Percentiles rank a stretch among this genome's conserved stretches.
These are phyloP conservation scores for Morpho achilles DNA, from an alignment of 2,888 invertebrate species.

Conservation along the genomic window DNA sequence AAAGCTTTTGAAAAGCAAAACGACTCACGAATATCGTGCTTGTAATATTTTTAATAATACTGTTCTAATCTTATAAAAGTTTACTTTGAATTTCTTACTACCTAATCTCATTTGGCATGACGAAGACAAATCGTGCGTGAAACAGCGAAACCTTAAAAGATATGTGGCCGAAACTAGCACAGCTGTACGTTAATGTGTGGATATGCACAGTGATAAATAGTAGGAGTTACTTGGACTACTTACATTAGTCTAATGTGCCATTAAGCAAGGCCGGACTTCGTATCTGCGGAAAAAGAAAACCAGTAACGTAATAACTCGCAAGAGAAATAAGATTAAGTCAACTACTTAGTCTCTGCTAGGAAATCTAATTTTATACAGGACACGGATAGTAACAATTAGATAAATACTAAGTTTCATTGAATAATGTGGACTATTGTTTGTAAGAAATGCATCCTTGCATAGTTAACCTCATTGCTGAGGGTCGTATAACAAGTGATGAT, in stretches of 20 bases:
- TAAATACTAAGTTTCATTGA: too few relatives aligned
- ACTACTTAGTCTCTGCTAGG: too few relatives aligned
- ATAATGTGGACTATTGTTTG: too few relatives aligned
- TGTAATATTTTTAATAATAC: too few relatives aligned
- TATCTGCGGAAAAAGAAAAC: neutral
- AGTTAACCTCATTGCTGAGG: too few relatives aligned
- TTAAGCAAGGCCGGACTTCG: neutral
- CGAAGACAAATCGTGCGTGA: conserved; percentile 43
- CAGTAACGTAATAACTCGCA: neutral
- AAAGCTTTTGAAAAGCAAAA: too few relatives aligned
- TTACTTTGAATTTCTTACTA: conserved; percentile 1
- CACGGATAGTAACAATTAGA: too few relatives aligned
- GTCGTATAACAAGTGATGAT: too few relatives aligned
- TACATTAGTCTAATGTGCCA: conserved; percentile 16
- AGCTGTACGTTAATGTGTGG: conserved; percentile 2
- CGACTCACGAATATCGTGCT: too few relatives aligned
- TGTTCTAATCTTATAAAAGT: neutral
- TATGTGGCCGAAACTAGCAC: conserved; percentile 10
- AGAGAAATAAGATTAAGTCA: neutral
- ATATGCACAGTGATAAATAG: conserved; percentile 18
- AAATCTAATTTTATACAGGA: too few relatives aligned
- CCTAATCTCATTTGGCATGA: conserved; percentile 33
- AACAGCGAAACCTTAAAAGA: conserved; percentile 22
- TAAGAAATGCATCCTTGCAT: too few relatives aligned
- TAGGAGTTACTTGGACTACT: conserved; percentile 4